Percentiles rank a stretch among this genome's conserved stretches.
Evolutionary conservation across 2,113 vertebrate genomes (phyloP).

Genomic region (Pungitius pungitius): DNA sequence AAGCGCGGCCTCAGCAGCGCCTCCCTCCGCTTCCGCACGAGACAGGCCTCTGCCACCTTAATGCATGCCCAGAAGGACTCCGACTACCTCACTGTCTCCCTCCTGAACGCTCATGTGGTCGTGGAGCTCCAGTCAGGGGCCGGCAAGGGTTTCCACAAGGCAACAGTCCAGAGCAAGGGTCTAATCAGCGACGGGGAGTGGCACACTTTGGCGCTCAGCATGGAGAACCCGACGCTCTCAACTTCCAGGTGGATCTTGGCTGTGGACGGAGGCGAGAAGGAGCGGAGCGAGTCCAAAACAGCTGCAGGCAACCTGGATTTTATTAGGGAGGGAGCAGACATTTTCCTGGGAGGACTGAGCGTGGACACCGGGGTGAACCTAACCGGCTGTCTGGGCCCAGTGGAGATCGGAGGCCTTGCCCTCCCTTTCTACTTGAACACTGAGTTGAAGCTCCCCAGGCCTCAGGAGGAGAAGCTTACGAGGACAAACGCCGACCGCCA

Average conservation of each 20-base stretch:
- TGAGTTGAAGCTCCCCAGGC: slow-evolving; percentile 78
- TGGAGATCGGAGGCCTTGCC: slow-evolving; percentile 84
- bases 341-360: slow-evolving; percentile 82
- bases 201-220: slow-evolving; percentile 82
- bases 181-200: slow-evolving; percentile 84
- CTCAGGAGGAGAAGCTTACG: slow-evolving; percentile 87
- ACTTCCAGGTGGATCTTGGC: slow-evolving; percentile 84
- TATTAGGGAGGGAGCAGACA: slow-evolving; percentile 82
- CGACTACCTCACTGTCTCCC: slow-evolving; percentile 77
- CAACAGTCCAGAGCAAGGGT: slow-evolving; percentile 70
- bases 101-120: slow-evolving; percentile 80
- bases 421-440: slow-evolving; percentile 83
- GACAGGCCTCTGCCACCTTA: slow-evolving; percentile 73
- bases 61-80: slow-evolving; percentile 82
- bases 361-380: slow-evolving; percentile 63
- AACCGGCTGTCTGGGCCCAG: slow-evolving; percentile 85
- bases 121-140: slow-evolving; percentile 80
- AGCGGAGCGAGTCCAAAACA: slow-evolving; percentile 64
- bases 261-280: slow-evolving; percentile 74
- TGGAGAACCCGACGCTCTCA: slow-evolving; percentile 72
- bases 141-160: slow-evolving; percentile 54
- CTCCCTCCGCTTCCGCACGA: slow-evolving; percentile 85
- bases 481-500: slow-evolving; percentile 69
- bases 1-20: slow-evolving; percentile 80
- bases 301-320: slow-evolving; percentile 84